A percentile compares a stretch with the other conserved stretches of the same genome.
Conservation (phyloP, 2,888 invertebrate species). For the Julus scandinavius region DNA sequence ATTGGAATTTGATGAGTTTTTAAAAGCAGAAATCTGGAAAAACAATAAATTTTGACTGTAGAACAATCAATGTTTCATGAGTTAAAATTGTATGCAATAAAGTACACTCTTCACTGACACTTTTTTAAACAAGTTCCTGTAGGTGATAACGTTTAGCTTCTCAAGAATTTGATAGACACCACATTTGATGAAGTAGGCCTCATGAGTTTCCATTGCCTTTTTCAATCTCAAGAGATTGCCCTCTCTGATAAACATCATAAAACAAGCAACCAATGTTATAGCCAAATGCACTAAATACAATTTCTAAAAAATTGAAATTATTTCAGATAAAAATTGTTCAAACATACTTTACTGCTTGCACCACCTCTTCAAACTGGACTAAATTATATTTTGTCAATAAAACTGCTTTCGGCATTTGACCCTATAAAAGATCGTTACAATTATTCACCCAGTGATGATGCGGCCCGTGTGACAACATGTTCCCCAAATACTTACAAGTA, state of each 20-base stretch:
- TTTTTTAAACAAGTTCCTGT: slow-evolving; percentile 95
- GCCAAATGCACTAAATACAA: too few relatives aligned
- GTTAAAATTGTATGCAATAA: too few relatives aligned
- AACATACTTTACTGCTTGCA: slow-evolving; percentile 79
- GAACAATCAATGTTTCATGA: too few relatives aligned
- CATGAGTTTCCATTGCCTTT: slow-evolving; percentile 84
- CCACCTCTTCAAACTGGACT: slow-evolving; percentile 88
- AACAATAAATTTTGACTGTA: slow-evolving; percentile 36
- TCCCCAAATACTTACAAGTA: slow-evolving; percentile 70
- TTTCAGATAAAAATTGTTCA: background rate
- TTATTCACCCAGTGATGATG: too few relatives aligned
- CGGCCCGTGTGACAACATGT: background rate
- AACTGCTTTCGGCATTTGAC: slow-evolving; percentile 87
- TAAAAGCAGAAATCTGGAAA: slow-evolving; percentile 67
- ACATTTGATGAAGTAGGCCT: slow-evolving; percentile 91
- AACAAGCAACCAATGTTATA: too few relatives aligned
- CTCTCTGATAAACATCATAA: slow-evolving; percentile 69
- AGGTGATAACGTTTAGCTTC: slow-evolving; percentile 93
- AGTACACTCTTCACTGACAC: slow-evolving; percentile 69
- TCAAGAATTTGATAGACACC: slow-evolving; percentile 98
- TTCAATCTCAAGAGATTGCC: slow-evolving; percentile 89
- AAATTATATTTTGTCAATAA: slow-evolving; percentile 90
- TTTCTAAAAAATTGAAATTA: slow-evolving; percentile 49
- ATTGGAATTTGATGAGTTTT: slow-evolving; percentile 86
- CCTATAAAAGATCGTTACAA: too few relatives aligned